phyloP scores from a whole-genome alignment of 2,113 vertebrate species.

The Rhinoderma darwinii region DNA sequence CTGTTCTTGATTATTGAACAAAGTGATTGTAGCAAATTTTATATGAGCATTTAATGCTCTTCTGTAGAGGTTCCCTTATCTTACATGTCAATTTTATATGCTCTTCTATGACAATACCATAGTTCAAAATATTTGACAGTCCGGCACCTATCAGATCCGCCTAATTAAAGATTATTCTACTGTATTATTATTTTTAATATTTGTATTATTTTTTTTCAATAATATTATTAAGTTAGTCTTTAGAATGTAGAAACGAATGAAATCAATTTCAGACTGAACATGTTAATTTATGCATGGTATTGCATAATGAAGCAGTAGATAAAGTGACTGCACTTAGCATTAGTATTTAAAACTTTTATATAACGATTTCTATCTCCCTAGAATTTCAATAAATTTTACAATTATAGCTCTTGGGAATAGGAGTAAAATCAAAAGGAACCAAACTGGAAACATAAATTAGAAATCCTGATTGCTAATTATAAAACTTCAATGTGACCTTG shows the following conservation, averaged over 20 bases:
- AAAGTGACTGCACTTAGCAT: background rate
- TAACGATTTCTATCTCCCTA: constrained; percentile 16
- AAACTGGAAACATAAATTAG: constrained; percentile 35
- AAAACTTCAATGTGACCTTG: constrained; percentile 1
- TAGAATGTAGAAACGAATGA: background rate
- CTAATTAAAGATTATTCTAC: background rate
- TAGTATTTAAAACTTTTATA: constrained; percentile 20
- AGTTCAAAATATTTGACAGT: background rate
- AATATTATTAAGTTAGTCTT: background rate
- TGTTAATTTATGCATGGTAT: constrained; percentile 10
- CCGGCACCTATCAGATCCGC: background rate
- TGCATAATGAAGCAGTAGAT: constrained; percentile 19
- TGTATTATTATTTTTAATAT: background rate
- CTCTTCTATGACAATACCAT: background rate
- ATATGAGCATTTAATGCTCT: background rate
- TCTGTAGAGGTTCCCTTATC: background rate
- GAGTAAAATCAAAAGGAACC: constrained; percentile 40
- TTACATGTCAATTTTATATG: background rate
- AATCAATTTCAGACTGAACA: background rate
- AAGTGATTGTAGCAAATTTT: background rate
- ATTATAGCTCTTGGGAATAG: constrained; percentile 4
- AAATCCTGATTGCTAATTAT: constrained; percentile 44
- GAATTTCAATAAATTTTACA: constrained; percentile 41
- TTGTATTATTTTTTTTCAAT: background rate
- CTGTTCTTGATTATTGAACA: no score